A percentile compares a stretch with the other conserved stretches of the same genome.
phyloP scores from a whole-genome alignment of 2,797 vertebrate species.

The Chrosomus eos region DNA sequence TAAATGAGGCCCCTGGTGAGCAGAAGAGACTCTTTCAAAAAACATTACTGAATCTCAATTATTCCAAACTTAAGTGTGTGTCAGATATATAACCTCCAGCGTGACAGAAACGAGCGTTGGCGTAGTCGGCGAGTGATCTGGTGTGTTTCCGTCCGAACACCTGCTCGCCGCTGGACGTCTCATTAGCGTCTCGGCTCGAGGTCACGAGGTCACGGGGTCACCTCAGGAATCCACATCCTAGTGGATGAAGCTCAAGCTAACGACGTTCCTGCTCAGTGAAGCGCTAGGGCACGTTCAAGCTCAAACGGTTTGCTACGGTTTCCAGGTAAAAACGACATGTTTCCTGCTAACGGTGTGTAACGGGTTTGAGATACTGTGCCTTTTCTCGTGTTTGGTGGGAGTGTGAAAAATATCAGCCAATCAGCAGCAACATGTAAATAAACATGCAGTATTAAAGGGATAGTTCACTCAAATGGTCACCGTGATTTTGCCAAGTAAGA shows the following conservation, averaged over 20 bases:
- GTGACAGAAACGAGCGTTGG: background rate
- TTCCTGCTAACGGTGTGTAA: too few species aligned
- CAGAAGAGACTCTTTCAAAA: background rate
- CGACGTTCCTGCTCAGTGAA: background rate
- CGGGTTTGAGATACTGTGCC: too few species aligned
- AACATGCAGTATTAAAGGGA: too few species aligned
- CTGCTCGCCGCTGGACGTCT: constrained; percentile 1
- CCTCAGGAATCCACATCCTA: background rate
- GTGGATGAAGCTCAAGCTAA: background rate
- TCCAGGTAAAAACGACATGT: too few species aligned
- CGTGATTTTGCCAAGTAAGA: too few species aligned
- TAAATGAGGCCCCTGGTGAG: too few species aligned
- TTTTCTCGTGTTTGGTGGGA: too few species aligned
- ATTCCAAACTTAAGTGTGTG: background rate
- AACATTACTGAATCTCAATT: background rate
- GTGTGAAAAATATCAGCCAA: too few species aligned
- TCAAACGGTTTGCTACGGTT: background rate
- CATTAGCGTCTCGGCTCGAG: background rate
- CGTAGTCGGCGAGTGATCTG: background rate
- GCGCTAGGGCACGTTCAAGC: background rate
- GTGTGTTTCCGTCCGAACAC: constrained; percentile 5
- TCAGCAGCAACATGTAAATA: too few species aligned
- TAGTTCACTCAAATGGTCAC: too few species aligned
- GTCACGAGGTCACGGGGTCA: constrained; percentile 28
- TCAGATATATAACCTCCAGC: background rate